Conservation (phyloP, 2,797 vertebrate genomes). For the Hemitrygon akajei region DNA sequence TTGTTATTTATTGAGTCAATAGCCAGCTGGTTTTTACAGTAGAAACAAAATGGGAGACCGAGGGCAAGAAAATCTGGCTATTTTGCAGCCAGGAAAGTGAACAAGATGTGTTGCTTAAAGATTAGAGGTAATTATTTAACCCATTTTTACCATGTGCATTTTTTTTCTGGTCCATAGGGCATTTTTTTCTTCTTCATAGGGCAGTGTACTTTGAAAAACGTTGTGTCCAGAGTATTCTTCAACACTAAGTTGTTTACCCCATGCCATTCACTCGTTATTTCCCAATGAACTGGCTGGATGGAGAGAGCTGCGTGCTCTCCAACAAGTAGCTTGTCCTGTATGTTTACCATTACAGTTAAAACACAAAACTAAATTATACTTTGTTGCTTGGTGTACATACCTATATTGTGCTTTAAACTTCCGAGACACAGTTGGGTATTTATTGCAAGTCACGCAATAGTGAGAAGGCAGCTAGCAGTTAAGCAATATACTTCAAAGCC, state of each 20-base stretch:
- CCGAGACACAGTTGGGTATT: conserved; percentile 4
- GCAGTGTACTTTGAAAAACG: too few species aligned
- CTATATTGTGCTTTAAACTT: neutral
- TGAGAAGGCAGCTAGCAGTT: neutral
- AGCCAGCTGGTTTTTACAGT: too few species aligned
- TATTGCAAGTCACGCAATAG: neutral
- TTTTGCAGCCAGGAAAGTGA: too few species aligned
- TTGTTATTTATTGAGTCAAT: too few species aligned
- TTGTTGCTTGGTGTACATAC: neutral
- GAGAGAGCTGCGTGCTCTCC: neutral
- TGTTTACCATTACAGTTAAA: neutral
- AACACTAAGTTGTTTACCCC: neutral
- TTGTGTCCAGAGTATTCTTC: neutral
- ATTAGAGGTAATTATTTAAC: neutral
- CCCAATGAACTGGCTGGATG: neutral
- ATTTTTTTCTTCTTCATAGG: too few species aligned
- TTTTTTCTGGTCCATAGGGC: neutral
- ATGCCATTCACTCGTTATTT: neutral
- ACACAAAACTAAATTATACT: neutral
- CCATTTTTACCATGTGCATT: neutral
- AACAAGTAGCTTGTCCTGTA: neutral
- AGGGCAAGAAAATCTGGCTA: too few species aligned
- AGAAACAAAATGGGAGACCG: too few species aligned
- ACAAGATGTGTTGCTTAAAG: neutral
- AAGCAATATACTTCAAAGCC: neutral